Base-by-base conservation (phyloP, 92 coral and sea anemone genomes). In the Actinernus sp. region DNA sequence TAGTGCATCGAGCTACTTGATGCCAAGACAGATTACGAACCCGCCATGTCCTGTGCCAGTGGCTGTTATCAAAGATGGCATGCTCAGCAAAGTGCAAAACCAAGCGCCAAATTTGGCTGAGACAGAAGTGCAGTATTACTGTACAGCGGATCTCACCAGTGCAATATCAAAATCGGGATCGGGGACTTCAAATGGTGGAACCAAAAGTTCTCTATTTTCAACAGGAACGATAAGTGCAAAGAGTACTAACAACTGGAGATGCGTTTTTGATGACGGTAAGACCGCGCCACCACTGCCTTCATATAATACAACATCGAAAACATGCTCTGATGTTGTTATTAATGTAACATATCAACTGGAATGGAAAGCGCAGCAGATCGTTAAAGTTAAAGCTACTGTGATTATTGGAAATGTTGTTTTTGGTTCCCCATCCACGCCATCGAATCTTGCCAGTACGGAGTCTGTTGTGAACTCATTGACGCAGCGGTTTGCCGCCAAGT, bases 241-340 rank as follows among this genome's bases (percentile, higher is more conserved):
- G 18, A 48, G 2, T 31, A 32, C 50, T 34, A 13, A 56, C n/a
- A 44, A 17, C 3, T 58, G 55, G 72, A 70, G 97, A 49, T 94
- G 98, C 36, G 66, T 28, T 23, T 91, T 91, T 73, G 98, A 94
- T 31, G 95, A 87, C 44, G 91, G 87, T 24, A 73, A 86, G 40
- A 80, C 86, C 45, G 55, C 81, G 21, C 98, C 98, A 28, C 97
- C 94, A 4, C 75, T 71, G 31, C 98, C 98, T 1, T 26, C 17
- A n/a, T 88, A 83, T 49, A 63, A 94, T 73, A 77, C 57, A 61
- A 83, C 73, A 33, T 68, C 86, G 13, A 49, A 70, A 16, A 63
- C 40, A 19, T 94, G 98, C 49, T 72, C 93, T 3, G 87, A 87
- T 28, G 97, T 87, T 29, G 98, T 91, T 2, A 58, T 84, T 16